Conservation (phyloP, 2,888 invertebrate species). For the Ferdinandea cuprea region DNA sequence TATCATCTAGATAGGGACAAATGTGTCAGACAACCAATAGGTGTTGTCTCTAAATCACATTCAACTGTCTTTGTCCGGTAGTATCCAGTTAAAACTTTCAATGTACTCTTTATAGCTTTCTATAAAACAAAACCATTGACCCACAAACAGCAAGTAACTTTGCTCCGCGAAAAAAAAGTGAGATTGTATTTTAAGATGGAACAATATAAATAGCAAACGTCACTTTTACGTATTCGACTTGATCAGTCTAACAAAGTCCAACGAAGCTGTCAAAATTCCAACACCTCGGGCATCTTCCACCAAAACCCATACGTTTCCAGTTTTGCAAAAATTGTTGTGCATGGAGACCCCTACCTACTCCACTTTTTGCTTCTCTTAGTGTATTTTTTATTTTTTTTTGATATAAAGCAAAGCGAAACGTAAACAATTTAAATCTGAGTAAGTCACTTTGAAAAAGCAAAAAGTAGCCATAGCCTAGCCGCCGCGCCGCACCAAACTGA, state of each 20-base stretch:
- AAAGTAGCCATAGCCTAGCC: conserved; percentile 8
- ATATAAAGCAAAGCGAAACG: conserved; percentile 6
- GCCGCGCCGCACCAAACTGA: too few species aligned
- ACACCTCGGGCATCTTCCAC: conserved; percentile 24
- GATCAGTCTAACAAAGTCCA: neutral
- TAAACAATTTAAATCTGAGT: conserved; percentile 15
- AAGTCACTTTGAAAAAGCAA: conserved; percentile 29
- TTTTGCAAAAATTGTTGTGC: neutral
- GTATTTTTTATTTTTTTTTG: neutral
- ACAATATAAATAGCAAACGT: neutral
- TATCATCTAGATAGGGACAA: too few species aligned
- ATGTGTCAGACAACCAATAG: too few species aligned
- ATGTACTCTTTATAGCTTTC: too few species aligned
- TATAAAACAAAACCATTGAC: neutral
- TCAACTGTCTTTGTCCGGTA: too few species aligned
- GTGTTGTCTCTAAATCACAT: too few species aligned
- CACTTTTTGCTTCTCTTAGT: neutral
- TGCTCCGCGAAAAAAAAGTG: neutral
- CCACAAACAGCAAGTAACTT: neutral
- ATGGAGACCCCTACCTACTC: neutral
- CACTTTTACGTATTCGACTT: neutral
- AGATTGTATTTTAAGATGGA: neutral
- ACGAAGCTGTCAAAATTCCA: neutral
- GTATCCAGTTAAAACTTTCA: too few species aligned
- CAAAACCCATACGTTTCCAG: conserved; percentile 15